These are phyloP conservation scores for Ptychobarbus kaznakovi DNA, from an alignment of 2,797 vertebrate genomes.

Conservation along the genomic window DNA sequence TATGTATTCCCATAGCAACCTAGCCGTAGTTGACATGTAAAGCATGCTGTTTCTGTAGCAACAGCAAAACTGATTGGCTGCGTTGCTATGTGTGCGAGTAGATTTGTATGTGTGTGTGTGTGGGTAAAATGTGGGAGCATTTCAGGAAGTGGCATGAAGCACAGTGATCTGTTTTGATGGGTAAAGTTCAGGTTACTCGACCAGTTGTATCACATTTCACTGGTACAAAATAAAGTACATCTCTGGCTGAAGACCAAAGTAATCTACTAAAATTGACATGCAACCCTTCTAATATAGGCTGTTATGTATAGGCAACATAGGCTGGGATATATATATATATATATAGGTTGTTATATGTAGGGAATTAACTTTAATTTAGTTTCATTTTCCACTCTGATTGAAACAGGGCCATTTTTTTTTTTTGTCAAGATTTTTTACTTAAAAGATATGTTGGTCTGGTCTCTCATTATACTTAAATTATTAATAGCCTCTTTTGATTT, in stretches of 20 bases:
- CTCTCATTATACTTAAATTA: constrained; percentile 68
- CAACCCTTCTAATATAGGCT: constrained; percentile 11
- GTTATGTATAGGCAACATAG: not conserved
- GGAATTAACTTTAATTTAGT: not conserved
- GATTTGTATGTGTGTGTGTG: constrained; percentile 11
- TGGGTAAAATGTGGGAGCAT: not conserved
- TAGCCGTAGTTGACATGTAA: constrained; percentile 94
- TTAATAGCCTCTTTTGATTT: not conserved
- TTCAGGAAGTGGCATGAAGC: constrained; percentile 18
- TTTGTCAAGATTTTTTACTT: constrained; percentile 47
- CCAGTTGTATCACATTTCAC: constrained; percentile 5
- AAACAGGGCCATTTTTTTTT: not conserved
- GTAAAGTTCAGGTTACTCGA: constrained; percentile 17
- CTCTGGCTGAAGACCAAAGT: not conserved
- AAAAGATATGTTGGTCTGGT: constrained; percentile 73
- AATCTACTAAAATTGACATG: not conserved
- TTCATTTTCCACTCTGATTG: not conserved
- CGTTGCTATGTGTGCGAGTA: constrained; percentile 29
- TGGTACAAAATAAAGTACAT: not conserved
- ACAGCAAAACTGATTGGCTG: constrained; percentile 87
- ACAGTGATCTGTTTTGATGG: constrained; percentile 15
- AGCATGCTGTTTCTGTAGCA: constrained; percentile 95
- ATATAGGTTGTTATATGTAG: not conserved
- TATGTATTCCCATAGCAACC: constrained; percentile 92
- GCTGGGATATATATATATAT: not conserved